phyloP scores from a whole-genome alignment of 2,113 vertebrate species.

The Saccopteryx bilineata region DNA sequence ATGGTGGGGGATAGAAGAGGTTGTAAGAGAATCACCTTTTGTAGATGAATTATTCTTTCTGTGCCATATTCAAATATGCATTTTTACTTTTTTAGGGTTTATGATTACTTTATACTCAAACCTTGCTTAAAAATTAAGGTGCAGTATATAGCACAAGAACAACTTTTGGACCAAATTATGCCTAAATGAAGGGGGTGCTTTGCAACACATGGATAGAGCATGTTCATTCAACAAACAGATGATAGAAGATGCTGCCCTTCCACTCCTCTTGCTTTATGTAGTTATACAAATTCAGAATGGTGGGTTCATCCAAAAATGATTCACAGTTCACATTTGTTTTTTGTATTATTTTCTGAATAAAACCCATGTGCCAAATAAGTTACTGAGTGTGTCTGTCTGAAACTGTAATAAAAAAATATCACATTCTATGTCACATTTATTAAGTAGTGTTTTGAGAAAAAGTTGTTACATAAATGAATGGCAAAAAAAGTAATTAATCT shows the following conservation, averaged over 20 bases:
- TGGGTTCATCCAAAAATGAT: background rate
- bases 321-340: background rate
- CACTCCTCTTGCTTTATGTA: background rate
- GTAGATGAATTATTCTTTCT: background rate
- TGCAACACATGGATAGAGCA: background rate
- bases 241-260: background rate
- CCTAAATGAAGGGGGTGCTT: background rate
- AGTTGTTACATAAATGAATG: background rate
- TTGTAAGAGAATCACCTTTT: background rate
- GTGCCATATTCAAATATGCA: background rate
- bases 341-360: background rate
- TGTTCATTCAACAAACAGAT: background rate
- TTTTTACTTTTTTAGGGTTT: background rate
- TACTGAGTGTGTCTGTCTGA: background rate
- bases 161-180: background rate
- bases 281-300: background rate
- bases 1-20: background rate
- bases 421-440: background rate
- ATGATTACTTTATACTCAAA: background rate
- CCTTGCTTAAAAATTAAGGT: slow-evolving; percentile 9
- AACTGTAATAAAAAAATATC: background rate
- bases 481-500: background rate
- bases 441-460: background rate
- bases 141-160: background rate
- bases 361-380: background rate